Evolutionary conservation across 2,797 vertebrate genomes (phyloP).

Genomic region (Dipus sagitta): DNA sequence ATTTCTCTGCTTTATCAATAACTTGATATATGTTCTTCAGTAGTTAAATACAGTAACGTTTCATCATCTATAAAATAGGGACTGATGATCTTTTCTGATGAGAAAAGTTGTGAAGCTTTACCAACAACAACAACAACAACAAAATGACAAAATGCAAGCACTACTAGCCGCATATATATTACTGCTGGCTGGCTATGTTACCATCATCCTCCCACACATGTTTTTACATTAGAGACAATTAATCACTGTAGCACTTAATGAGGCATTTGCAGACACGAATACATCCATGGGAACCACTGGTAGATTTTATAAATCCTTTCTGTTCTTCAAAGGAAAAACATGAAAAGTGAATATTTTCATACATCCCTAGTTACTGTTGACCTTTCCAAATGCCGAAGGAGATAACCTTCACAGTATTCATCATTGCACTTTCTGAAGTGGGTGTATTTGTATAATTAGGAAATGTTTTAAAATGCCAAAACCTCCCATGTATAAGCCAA

Average conservation of each 20-base stretch:
- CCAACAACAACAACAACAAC: neutral
- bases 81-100: neutral
- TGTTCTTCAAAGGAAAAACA: neutral
- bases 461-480: neutral
- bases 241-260: constrained; percentile 17
- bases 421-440: neutral
- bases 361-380: constrained; percentile 15
- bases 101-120: constrained; percentile 5
- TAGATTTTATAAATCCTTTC: constrained; percentile 27
- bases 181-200: neutral
- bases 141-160: neutral
- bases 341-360: neutral
- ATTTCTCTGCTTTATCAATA: neutral
- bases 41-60: neutral
- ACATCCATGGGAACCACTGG: neutral
- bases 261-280: constrained; percentile 28
- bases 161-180: neutral
- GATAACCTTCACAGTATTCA: neutral
- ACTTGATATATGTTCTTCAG: neutral
- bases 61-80: neutral
- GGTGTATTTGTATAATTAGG: neutral
- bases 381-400: neutral
- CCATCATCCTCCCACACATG: neutral
- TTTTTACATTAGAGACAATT: constrained; percentile 45
- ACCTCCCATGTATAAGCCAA: neutral